Conservation (phyloP, 2,888 invertebrate species). For the Byasa hedistus region DNA sequence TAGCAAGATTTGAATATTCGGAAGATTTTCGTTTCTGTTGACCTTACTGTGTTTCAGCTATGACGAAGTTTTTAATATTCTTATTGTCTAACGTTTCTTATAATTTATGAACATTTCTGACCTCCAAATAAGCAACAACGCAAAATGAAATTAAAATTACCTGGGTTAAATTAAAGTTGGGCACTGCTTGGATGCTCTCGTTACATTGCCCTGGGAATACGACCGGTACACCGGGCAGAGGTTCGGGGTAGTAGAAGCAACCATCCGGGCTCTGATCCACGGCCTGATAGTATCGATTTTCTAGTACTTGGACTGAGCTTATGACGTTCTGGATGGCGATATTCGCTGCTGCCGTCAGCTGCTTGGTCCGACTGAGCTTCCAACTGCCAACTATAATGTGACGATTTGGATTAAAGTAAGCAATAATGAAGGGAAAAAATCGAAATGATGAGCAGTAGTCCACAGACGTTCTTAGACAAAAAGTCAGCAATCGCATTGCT, state of each 20-base stretch:
- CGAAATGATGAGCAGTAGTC: too few relatives aligned
- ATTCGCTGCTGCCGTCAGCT: slow-evolving; percentile 37
- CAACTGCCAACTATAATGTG: slow-evolving; percentile 53
- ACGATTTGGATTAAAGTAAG: too few relatives aligned
- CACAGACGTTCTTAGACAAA: too few relatives aligned
- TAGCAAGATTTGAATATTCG: too few relatives aligned
- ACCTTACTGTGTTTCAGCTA: too few relatives aligned
- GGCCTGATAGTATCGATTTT: slow-evolving; percentile 46
- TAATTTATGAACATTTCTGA: too few relatives aligned
- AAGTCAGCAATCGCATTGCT: too few relatives aligned
- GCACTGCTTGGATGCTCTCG: slow-evolving; percentile 43
- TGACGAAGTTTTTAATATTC: too few relatives aligned
- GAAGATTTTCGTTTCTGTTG: too few relatives aligned
- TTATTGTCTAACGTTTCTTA: too few relatives aligned
- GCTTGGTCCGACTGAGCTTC: slow-evolving; percentile 57
- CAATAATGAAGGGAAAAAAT: too few relatives aligned
- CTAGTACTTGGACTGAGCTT: slow-evolving; percentile 44
- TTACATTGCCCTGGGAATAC: slow-evolving; percentile 62
- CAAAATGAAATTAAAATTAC: slow-evolving; percentile 37
- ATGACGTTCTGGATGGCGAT: slow-evolving; percentile 41
- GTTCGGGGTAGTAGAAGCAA: slow-evolving; percentile 61
- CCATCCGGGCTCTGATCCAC: slow-evolving; percentile 50
- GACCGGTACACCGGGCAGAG: slow-evolving; percentile 46
- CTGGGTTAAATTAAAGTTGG: slow-evolving; percentile 45
- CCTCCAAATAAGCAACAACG: too few relatives aligned